Percentiles rank a stretch among this genome's conserved stretches.
These are phyloP conservation scores for Chloroclysta siterata DNA, from an alignment of 2,888 invertebrate genomes.

Conservation along the genomic window DNA sequence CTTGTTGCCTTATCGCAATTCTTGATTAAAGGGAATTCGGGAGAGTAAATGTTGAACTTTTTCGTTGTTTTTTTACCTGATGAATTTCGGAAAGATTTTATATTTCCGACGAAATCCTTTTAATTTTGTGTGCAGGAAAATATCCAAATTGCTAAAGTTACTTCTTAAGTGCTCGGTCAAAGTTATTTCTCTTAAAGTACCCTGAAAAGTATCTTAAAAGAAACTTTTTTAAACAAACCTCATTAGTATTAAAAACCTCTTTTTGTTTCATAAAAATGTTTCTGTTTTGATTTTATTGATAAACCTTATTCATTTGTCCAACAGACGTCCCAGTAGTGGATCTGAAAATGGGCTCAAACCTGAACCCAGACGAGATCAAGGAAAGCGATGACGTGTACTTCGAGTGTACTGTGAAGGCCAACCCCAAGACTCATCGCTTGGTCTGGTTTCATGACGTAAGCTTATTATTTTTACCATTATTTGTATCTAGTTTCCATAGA, in stretches of 20 bases:
- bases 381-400: slow-evolving; percentile 96
- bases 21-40: slow-evolving; percentile 22
- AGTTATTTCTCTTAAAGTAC: not conserved
- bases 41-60: slow-evolving; percentile 13
- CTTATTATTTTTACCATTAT: slow-evolving; percentile 27
- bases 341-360: slow-evolving; percentile 92
- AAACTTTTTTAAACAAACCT: too few relatives aligned
- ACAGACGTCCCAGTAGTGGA: slow-evolving; percentile 92
- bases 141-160: not conserved
- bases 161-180: not conserved
- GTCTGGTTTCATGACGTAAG: slow-evolving; percentile 92
- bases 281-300: too few relatives aligned
- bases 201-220: too few relatives aligned
- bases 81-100: slow-evolving; percentile 5
- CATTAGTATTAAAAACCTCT: too few relatives aligned
- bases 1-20: slow-evolving; percentile 11
- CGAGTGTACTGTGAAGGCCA: slow-evolving; percentile 93
- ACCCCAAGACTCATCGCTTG: slow-evolving; percentile 93
- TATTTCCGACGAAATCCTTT: slow-evolving; percentile 5
- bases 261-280: too few relatives aligned
- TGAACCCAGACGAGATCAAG: slow-evolving; percentile 94
- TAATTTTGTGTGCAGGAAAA: not conserved
- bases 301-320: not conserved
- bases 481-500: too few relatives aligned
- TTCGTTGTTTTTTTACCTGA: slow-evolving; percentile 5